phyloP scores from a whole-genome alignment of 2,113 vertebrate genomes.

The Balaenoptera acutorostrata region DNA sequence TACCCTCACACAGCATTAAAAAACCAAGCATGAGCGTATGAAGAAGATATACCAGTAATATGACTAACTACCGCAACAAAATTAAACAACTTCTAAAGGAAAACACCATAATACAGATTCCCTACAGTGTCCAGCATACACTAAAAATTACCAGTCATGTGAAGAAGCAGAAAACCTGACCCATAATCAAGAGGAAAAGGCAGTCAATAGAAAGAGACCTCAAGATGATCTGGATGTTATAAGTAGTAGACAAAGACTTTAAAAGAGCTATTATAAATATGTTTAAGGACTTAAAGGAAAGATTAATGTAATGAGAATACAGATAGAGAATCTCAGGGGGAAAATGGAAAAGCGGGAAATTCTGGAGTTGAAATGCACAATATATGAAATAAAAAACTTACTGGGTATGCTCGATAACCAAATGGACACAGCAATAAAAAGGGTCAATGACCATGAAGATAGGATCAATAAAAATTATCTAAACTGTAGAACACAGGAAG shows the following conservation, averaged over 20 bases:
- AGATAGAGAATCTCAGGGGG: neutral
- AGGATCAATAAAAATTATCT: neutral
- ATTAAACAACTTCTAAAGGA: neutral
- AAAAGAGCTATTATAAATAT: neutral
- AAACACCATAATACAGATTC: neutral
- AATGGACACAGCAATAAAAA: neutral
- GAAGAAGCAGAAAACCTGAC: neutral
- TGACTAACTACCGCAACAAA: neutral
- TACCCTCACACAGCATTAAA: neutral
- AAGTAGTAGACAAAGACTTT: neutral
- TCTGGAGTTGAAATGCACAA: neutral
- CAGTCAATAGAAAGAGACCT: neutral
- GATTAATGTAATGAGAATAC: neutral
- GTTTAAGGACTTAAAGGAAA: neutral
- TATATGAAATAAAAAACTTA: neutral
- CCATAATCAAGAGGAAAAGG: neutral
- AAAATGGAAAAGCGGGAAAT: neutral
- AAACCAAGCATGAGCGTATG: neutral
- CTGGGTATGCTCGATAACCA: neutral
- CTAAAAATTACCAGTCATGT: neutral
- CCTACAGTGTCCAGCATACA: neutral
- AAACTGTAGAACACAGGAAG: neutral
- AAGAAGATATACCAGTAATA: neutral
- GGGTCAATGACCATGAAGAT: neutral
- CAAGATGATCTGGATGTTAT: neutral